Evolutionary conservation across 2,113 vertebrate species (phyloP).

Genomic region (Petromus typicus): DNA sequence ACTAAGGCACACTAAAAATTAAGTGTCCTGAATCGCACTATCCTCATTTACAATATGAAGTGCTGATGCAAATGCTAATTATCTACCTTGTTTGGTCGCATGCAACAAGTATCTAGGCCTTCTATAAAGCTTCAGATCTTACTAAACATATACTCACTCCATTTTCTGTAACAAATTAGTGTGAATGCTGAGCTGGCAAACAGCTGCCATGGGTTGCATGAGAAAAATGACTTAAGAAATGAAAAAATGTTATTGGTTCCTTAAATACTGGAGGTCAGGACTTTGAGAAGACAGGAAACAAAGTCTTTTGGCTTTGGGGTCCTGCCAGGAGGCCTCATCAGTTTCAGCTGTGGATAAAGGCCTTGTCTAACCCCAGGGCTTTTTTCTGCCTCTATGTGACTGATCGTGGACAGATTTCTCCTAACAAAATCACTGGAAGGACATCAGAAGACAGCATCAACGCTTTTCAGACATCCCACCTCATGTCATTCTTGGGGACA

Average conservation of each 20-base stretch:
- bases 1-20: constrained; percentile 28
- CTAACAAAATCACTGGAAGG: constrained; percentile 64
- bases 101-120: constrained; percentile 46
- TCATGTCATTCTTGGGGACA: constrained; percentile 28
- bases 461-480: constrained; percentile 37
- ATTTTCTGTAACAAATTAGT: constrained; percentile 64
- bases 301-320: constrained; percentile 75
- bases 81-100: constrained; percentile 30
- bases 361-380: constrained; percentile 60
- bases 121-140: constrained; percentile 39
- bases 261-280: constrained; percentile 82
- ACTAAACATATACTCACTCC: constrained; percentile 63
- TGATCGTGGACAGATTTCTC: constrained; percentile 65
- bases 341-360: constrained; percentile 80
- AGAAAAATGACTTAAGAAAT: constrained; percentile 76
- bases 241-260: constrained; percentile 81
- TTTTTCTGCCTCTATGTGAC: constrained; percentile 35
- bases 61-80: neutral
- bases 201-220: constrained; percentile 70
- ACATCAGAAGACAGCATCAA: constrained; percentile 59
- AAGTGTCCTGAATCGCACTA: neutral
- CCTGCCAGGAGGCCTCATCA: constrained; percentile 76
- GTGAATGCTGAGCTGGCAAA: constrained; percentile 71
- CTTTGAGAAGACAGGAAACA: constrained; percentile 84
- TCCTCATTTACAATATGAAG: neutral